Evolutionary conservation across 2,113 vertebrate genomes (phyloP).

Genomic region (Gadus chalcogrammus): DNA sequence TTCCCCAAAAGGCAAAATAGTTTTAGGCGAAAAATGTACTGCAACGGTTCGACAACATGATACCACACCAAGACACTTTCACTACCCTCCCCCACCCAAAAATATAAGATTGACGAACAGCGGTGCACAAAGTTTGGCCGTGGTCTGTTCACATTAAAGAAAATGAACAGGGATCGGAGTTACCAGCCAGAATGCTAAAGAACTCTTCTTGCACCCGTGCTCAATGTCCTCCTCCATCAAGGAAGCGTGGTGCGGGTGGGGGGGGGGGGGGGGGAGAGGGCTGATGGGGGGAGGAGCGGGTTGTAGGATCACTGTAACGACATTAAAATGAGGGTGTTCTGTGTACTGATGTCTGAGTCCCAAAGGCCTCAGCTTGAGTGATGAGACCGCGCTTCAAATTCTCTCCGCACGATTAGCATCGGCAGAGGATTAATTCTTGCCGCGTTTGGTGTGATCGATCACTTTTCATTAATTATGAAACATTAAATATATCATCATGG

Average conservation of each 20-base stretch:
- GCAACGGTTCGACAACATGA: slow-evolving; percentile 10
- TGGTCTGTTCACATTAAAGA: slow-evolving; percentile 24
- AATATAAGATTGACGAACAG: slow-evolving; percentile 13
- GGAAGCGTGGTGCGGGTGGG: slow-evolving; percentile 16
- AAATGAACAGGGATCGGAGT: slow-evolving; percentile 20
- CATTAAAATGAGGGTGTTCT: slow-evolving; percentile 46
- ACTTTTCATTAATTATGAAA: slow-evolving; percentile 47
- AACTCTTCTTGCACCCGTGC: slow-evolving; percentile 32
- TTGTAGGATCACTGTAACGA: background rate
- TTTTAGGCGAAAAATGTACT: background rate
- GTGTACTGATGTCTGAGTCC: slow-evolving; percentile 45
- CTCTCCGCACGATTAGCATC: slow-evolving; percentile 57
- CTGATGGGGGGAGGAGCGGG: background rate
- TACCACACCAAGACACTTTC: slow-evolving; percentile 2
- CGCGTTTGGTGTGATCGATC: slow-evolving; percentile 52
- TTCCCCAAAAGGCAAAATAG: slow-evolving; percentile 14
- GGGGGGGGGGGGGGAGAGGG: slow-evolving; percentile 7
- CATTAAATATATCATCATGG: slow-evolving; percentile 58
- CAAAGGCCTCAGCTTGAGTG: slow-evolving; percentile 48
- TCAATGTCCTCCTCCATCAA: slow-evolving; percentile 35
- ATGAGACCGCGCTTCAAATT: slow-evolving; percentile 55
- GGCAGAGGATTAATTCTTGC: slow-evolving; percentile 50
- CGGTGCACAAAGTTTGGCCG: slow-evolving; percentile 31
- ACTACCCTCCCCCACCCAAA: background rate
- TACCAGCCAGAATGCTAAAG: slow-evolving; percentile 30